Base-by-base conservation (phyloP, 2,888 invertebrate genomes). In the Piscicola geometra region DNA sequence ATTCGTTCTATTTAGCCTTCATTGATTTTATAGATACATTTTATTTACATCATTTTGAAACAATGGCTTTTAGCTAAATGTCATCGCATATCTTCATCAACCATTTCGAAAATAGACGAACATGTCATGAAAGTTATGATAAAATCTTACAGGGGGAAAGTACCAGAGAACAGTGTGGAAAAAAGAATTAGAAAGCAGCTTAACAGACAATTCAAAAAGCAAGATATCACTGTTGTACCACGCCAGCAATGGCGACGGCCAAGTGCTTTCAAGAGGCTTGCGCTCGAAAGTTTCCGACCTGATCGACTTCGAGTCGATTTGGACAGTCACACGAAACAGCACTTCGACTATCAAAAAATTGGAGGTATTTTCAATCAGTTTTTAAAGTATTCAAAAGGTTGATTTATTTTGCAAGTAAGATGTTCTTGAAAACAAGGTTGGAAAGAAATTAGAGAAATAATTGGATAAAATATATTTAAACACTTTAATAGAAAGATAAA, bases 141-240 rank as follows among this genome's bases (percentile, higher is more conserved):
- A 15, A 47, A 47, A 47, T 21, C 21, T 47, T 9, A 25, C 60
- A 56, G 60, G 60, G 9, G 60, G 60, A 15, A 56, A 56, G 60
- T 56, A 56, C 60, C 60, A 56, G n/a, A 56, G 25, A 56, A 56
- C 12, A 15, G 60, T 56, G 5, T 56, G 60, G 60, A 56, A n/a
- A 25, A 56, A 56, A 3, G 60, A 56, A 56, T 21, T 56, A 56
- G 60, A n/a, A 56, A 25, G 5, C 21, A 25, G 60, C 5, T 56
- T 25, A 5, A 21, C 5, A 18, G 60, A 56, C 25, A 56, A 56
- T 21, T 25, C 25, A 3, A 21, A 21, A 3, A 56, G 15, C 21
- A 56, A 3, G 25, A 5, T 56, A 21, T 15, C 60, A 25, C 25
- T 56, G 60, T 25, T 5, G 3, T 18, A 56, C 60, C n/a, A 56